A percentile compares a stretch with the other conserved stretches of the same genome.
Conservation (phyloP, 2,113 vertebrate genomes). For the Gymnarchus niloticus region DNA sequence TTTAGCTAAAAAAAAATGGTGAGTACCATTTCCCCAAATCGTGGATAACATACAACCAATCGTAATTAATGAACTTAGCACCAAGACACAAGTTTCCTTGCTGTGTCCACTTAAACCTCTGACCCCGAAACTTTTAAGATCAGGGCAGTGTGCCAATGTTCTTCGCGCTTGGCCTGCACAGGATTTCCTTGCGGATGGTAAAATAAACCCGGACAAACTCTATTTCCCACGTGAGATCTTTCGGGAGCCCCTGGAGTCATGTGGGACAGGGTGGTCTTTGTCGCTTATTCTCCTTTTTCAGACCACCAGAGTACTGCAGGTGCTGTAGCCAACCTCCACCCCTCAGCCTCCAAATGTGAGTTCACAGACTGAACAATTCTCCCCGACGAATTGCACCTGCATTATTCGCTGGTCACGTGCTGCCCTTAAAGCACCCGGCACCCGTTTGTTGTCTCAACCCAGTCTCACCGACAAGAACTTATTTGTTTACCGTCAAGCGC, state of each 20-base stretch:
- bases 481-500: slow-evolving; percentile 25
- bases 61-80: background rate
- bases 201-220: slow-evolving; percentile 12
- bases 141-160: background rate
- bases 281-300: slow-evolving; percentile 14
- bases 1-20: background rate
- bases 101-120: background rate
- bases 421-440: background rate
- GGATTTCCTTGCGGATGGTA: slow-evolving; percentile 19
- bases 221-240: background rate
- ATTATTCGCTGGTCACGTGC: slow-evolving; percentile 17
- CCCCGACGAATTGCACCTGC: background rate
- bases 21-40: background rate
- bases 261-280: slow-evolving; percentile 12
- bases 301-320: slow-evolving; percentile 16
- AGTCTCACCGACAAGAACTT: slow-evolving; percentile 14
- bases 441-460: background rate
- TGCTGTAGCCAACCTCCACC: slow-evolving; percentile 7
- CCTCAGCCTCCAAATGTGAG: background rate
- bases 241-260: background rate
- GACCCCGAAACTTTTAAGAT: background rate
- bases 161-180: background rate
- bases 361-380: slow-evolving; percentile 6
- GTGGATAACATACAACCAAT: background rate
- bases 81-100: background rate